phyloP scores from a whole-genome alignment of 1,140 invertebrate genomes.

The Macrosteles quadrilineatus region DNA sequence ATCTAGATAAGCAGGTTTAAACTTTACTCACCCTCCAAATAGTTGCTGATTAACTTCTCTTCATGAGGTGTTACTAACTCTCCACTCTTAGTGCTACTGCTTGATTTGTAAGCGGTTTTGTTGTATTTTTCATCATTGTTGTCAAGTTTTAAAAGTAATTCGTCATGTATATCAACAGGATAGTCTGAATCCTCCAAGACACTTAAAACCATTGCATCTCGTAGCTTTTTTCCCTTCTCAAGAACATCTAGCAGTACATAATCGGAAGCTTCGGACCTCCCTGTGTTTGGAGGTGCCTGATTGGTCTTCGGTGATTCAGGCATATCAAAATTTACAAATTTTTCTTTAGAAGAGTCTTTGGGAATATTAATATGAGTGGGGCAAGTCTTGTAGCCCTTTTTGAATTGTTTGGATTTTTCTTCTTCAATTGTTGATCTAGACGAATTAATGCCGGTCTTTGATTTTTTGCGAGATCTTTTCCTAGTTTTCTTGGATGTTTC shows the following conservation, averaged over 20 bases:
- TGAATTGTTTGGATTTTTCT: background rate
- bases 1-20: too few species aligned
- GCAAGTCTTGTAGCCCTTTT: conserved; percentile 12
- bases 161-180: background rate
- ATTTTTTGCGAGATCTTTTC: background rate
- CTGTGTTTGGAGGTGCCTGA: conserved; percentile 9
- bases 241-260: background rate
- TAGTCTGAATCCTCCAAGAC: background rate
- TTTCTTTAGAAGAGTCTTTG: background rate
- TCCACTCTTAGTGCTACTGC: background rate
- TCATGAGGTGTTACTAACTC: background rate
- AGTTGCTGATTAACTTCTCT: background rate
- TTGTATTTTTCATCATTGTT: background rate
- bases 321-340: background rate
- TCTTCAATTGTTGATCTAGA: background rate
- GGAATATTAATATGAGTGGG: background rate
- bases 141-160: background rate
- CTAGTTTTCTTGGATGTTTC: background rate
- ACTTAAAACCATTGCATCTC: conserved; percentile 22
- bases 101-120: background rate
- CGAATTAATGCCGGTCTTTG: too few species aligned
- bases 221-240: conserved; percentile 1
- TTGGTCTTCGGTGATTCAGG: background rate
- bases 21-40: background rate
- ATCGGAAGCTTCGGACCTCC: background rate